Base-by-base conservation (phyloP, 2,113 vertebrate genomes). In the Cygnus buccinator region DNA sequence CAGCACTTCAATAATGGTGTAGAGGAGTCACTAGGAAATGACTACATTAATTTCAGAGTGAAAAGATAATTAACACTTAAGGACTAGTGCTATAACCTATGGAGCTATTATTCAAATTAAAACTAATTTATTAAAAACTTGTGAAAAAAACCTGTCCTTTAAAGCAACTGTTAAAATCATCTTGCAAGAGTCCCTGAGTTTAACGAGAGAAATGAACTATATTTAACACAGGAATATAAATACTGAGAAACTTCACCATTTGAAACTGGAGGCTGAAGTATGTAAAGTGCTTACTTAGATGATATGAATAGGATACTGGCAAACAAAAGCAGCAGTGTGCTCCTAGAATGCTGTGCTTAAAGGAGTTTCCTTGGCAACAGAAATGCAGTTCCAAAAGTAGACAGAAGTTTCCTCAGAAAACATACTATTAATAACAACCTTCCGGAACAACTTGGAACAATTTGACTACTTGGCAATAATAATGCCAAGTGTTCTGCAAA, bases 351-450 rank as follows among this genome's bases (percentile, higher is more conserved):
- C 98, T 98, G 96, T 96, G 97, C 98, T 98, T 98, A 97, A 98
- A 98, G 97, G 97, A 97, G 98, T 99, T 98, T 98, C 98, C 98
- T 96, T 98, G 98, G 98, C 98, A 98, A 99, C 98, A 97, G 97
- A 98, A 98, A 98, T 97, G 98, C 98, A 98, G 97, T 98, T 98
- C 98, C 98, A 98, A 98, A 98, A 98, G 98, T 98, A 98, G 98
- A 98, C 98, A 98, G 98, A 98, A 98, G 98, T 98, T 98, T 98
- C 98, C 97, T 98, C 97, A 98, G 98, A 98, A 98, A 98, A 98
- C 98, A 98, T 98, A 98, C 98, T 98, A 98, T 98, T 98, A 98
- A 98, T 99, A 98, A 98, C 98, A 98, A 97, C 98, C 98, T 99
- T 98, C 98, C 98, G 98, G 98, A 98, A 98, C 98, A 98, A 98